Evolutionary conservation across 2,113 vertebrate genomes (phyloP), one percentile per base, ranked within the genome.

Genomic region (Cebus imitator): DNA sequence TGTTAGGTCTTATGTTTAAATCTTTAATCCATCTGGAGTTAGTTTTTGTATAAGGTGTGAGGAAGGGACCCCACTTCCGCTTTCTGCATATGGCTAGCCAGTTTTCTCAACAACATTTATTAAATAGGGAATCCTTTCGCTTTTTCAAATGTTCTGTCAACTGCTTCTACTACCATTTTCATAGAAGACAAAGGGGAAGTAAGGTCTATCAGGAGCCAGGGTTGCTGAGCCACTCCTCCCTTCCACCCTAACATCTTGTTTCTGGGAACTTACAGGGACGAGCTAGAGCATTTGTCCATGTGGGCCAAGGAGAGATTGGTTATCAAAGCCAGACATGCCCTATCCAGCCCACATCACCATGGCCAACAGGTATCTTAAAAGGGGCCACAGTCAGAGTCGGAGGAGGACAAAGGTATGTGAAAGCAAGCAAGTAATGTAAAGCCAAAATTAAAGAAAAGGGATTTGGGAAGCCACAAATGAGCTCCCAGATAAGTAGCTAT

Each of bases 291-390:
- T 4, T 18, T 37, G 23, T 8, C 37, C 78, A 13, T 16, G n/a
- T 5, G 27, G 3, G 8, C 6, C 45, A 17, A 45, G 17, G 7
- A 66, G 10, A 84, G 30, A 40, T 1, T 8, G 3, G 20, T 35
- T 32, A 45, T 25, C 8, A 0, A 37, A 12, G 8, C 21, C 35
- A 11, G 23, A 50, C n/a, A n/a, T 0, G 0, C 27, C 50, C 75
- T n/a, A 8, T 9, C 11, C 4, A 8, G 18, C 30, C 50, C 20
- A 11, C 2, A 21, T 23, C 8, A 17, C 37, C 8, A 4, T 0
- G 4, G 20, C 10, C 25, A 5, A 20, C 5, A 2, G 12, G 61
- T 14, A 4, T 27, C 64, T 52, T 0, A 8, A n/a, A 73, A 11
- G 8, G 21, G 23, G 0, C 6, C 40, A 55, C 13, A 21, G 35